These are phyloP conservation scores for Loripinus fragilis DNA, from an alignment of 2,888 invertebrate genomes.

Conservation along the genomic window DNA sequence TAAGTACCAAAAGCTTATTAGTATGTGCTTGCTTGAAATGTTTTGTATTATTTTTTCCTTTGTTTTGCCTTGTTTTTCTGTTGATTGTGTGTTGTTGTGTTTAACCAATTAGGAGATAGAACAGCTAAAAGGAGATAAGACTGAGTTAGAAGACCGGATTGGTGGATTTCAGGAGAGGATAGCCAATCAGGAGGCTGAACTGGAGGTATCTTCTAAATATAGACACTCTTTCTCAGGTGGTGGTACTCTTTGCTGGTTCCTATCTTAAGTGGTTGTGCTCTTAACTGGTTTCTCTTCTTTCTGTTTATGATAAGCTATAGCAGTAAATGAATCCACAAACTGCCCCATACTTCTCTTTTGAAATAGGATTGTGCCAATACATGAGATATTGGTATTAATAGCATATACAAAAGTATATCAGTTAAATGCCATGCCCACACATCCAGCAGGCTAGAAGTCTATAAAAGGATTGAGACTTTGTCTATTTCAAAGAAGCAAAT, in stretches of 20 bases:
- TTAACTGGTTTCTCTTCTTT: background rate
- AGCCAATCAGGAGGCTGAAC: constrained; percentile 47
- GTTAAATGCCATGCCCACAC: too few relatives aligned
- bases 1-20: too few relatives aligned
- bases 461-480: too few relatives aligned
- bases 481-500: too few relatives aligned
- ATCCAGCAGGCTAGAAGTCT: too few relatives aligned
- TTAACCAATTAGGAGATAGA: constrained; percentile 42
- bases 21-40: constrained; percentile 13
- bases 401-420: too few relatives aligned
- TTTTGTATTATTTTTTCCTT: background rate
- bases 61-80: background rate
- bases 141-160: constrained; percentile 46
- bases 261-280: background rate
- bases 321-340: too few relatives aligned
- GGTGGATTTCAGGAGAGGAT: constrained; percentile 47
- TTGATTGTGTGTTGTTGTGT: constrained; percentile 38
- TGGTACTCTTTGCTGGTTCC: constrained; percentile 8
- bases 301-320: background rate
- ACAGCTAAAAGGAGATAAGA: constrained; percentile 28
- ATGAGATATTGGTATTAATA: too few relatives aligned
- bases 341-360: background rate
- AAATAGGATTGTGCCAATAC: too few relatives aligned
- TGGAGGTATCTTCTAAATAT: constrained; percentile 51
- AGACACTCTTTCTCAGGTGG: background rate